Percentiles rank a stretch among this genome's conserved stretches.
phyloP scores from a whole-genome alignment of 2,888 invertebrate species.

The Lydus trimaculatus region DNA sequence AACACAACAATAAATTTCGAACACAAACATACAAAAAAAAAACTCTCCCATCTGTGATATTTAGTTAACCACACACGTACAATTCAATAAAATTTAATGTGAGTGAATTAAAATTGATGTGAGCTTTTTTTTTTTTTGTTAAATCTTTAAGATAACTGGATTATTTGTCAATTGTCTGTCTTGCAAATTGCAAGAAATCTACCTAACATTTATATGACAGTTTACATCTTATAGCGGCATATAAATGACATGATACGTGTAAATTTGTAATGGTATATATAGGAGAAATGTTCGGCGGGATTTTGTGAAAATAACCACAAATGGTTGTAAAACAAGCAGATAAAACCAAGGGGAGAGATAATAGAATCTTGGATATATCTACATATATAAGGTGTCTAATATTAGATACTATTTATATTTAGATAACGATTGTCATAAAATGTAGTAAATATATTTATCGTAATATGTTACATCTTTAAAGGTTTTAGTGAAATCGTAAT shows the following conservation, averaged over 20 bases:
- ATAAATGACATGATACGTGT: constrained; percentile 27
- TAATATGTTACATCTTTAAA: background rate
- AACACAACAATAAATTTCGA: constrained; percentile 8
- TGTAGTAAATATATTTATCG: background rate
- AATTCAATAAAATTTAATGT: constrained; percentile 19
- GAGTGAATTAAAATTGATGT: constrained; percentile 17
- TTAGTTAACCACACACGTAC: background rate
- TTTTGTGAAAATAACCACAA: constrained; percentile 14
- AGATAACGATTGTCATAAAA: background rate
- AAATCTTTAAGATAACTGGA: background rate
- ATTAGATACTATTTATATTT: background rate
- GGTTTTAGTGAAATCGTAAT: background rate
- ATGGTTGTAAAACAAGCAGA: background rate
- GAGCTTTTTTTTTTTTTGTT: too few relatives aligned
- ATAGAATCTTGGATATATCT: background rate
- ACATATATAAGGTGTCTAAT: background rate
- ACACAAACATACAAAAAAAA: constrained; percentile 7
- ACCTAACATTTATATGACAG: constrained; percentile 31
- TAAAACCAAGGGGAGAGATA: background rate
- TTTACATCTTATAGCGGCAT: constrained; percentile 30
- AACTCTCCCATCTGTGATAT: constrained; percentile 3
- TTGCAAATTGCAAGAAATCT: constrained; percentile 22
- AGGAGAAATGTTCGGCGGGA: background rate
- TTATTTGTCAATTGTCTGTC: constrained; percentile 18
- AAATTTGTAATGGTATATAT: constrained; percentile 24